phyloP scores from a whole-genome alignment of 2,797 vertebrate genomes.

The Leucoraja ocellata region DNA sequence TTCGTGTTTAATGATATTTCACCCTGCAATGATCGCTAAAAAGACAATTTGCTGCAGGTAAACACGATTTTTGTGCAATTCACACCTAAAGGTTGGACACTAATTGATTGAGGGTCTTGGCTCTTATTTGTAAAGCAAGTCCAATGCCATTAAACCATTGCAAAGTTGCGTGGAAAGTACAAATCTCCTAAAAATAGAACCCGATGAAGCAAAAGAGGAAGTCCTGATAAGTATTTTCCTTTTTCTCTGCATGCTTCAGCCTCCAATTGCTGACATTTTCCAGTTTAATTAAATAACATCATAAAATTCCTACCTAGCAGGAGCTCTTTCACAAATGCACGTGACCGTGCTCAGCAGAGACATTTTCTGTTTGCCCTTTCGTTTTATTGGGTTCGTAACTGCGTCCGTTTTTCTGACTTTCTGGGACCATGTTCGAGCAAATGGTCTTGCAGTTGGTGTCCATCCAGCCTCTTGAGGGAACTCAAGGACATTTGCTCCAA shows the following conservation, averaged over 20 bases:
- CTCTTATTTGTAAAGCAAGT: neutral
- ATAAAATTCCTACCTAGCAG: slow-evolving; percentile 26
- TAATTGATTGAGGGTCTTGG: too few species aligned
- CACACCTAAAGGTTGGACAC: too few species aligned
- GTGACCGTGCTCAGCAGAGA: neutral
- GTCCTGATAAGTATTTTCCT: neutral
- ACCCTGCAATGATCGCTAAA: too few species aligned
- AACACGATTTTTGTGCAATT: too few species aligned
- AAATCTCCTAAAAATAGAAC: neutral
- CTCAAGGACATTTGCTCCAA: neutral
- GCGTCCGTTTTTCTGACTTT: slow-evolving; percentile 9
- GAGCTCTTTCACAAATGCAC: neutral
- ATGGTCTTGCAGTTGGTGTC: neutral
- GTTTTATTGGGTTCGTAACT: slow-evolving; percentile 31
- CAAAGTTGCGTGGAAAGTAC: neutral
- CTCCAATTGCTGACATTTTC: neutral
- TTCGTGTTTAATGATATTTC: too few species aligned
- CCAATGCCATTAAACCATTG: neutral
- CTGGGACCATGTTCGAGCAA: neutral
- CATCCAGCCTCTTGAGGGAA: neutral
- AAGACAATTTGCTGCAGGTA: too few species aligned
- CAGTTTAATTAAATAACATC: neutral
- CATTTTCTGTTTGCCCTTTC: slow-evolving; percentile 22
- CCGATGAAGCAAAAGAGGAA: neutral
- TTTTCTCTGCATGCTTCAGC: neutral